phyloP scores from a whole-genome alignment of 2,797 vertebrate species.

The Leptoclinus maculatus region DNA sequence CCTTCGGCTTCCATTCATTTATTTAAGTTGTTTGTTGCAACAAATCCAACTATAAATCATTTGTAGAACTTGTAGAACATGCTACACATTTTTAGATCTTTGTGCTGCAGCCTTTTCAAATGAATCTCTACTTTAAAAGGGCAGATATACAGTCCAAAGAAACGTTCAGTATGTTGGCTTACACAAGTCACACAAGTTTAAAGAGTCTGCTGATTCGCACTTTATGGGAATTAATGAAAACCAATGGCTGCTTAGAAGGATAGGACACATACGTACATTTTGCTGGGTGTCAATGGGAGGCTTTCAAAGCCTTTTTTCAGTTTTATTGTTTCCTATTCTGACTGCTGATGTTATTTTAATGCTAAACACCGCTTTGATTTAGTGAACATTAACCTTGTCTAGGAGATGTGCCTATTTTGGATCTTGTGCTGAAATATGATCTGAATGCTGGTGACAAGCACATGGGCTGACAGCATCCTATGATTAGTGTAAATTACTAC shows the following conservation, averaged over 20 bases:
- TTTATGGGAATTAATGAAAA: neutral
- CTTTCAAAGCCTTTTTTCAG: fast-evolving
- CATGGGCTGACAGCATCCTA: neutral
- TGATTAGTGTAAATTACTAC: constrained; percentile 26
- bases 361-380: constrained; percentile 1
- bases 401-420: constrained; percentile 2
- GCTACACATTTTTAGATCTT: neutral
- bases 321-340: neutral
- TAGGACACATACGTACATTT: neutral
- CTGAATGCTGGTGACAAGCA: constrained; percentile 15
- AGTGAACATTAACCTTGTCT: neutral
- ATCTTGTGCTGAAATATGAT: constrained; percentile 19
- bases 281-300: neutral
- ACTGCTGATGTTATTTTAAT: constrained; percentile 3
- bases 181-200: neutral
- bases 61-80: neutral
- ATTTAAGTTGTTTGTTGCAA: neutral
- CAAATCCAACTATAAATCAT: neutral
- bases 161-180: neutral
- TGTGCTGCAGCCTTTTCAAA: neutral
- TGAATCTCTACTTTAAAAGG: neutral
- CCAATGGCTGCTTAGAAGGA: neutral
- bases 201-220: neutral
- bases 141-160: neutral
- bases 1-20: too few relatives aligned